These are phyloP conservation scores for Dendrolimus kikuchii DNA, from an alignment of 1,140 invertebrate species.

Conservation along the genomic window DNA sequence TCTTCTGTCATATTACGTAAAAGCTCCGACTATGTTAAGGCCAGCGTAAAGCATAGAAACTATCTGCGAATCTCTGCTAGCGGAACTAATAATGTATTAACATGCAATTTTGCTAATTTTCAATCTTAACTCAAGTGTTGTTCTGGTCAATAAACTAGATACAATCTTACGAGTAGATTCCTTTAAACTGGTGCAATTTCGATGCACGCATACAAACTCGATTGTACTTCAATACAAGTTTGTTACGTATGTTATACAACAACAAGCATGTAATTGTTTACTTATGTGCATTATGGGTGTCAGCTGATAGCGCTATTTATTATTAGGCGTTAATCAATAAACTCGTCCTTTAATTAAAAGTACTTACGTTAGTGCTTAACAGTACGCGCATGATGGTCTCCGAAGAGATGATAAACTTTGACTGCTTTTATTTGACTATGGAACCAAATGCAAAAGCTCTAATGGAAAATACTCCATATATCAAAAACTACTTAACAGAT, in stretches of 20 bases:
- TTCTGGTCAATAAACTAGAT: constrained; percentile 53
- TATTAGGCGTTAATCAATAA: too few species aligned
- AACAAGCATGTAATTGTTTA: too few species aligned
- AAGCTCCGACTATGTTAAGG: constrained; percentile 22
- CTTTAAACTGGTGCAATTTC: constrained; percentile 21
- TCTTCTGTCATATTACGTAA: constrained; percentile 19
- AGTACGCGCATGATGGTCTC: too few species aligned
- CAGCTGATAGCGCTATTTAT: too few species aligned
- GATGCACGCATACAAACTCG: constrained; percentile 9
- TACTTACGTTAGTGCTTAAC: too few species aligned
- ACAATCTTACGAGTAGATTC: constrained; percentile 31
- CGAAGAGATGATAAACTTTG: too few species aligned
- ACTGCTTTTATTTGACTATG: too few species aligned
- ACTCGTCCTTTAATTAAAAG: too few species aligned
- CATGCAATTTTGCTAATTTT: constrained; percentile 19
- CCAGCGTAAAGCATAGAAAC: constrained; percentile 15
- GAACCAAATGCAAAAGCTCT: too few species aligned
- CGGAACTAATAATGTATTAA: constrained; percentile 43
- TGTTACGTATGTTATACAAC: constrained; percentile 17
- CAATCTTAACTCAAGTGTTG: constrained; percentile 36
- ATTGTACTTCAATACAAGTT: neutral
- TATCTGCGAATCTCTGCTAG: constrained; percentile 35
- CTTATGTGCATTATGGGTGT: too few species aligned
- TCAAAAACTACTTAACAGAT: too few species aligned
- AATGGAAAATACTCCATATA: too few species aligned